Evolutionary conservation across 2,113 vertebrate species (phyloP).

Genomic region (Rafetus swinhoei): DNA sequence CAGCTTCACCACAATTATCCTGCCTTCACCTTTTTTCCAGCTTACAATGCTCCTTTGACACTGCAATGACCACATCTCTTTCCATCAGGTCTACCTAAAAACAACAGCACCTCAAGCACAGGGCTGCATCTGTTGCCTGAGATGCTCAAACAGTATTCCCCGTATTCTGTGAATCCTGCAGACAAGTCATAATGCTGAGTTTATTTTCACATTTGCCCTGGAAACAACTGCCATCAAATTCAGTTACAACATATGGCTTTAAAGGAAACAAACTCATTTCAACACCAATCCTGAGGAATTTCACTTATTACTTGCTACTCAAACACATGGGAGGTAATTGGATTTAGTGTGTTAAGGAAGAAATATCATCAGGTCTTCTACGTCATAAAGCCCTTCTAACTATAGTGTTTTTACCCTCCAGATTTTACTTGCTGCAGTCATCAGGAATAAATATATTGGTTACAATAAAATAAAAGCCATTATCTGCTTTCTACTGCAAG

Average conservation of each 20-base stretch:
- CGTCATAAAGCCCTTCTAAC: rapidly evolving
- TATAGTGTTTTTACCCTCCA: too few relatives aligned
- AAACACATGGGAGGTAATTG: background rate
- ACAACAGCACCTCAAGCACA: background rate
- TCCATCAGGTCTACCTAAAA: background rate
- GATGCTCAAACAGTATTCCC: background rate
- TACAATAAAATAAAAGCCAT: background rate
- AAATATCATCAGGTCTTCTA: background rate
- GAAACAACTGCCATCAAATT: background rate
- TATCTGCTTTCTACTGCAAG: background rate
- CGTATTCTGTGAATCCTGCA: background rate
- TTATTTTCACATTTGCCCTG: background rate
- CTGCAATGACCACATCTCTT: background rate
- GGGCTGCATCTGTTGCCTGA: background rate
- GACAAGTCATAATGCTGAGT: rapidly evolving
- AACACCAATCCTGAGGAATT: rapidly evolving
- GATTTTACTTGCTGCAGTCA: background rate
- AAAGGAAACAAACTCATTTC: background rate
- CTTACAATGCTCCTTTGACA: background rate
- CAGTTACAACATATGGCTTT: rapidly evolving
- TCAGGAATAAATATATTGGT: rapidly evolving
- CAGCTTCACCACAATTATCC: background rate
- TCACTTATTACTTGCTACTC: background rate
- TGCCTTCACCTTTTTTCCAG: background rate
- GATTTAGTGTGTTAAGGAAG: background rate